phyloP scores from a whole-genome alignment of 2,113 vertebrate species.

The Silurus meridionalis region DNA sequence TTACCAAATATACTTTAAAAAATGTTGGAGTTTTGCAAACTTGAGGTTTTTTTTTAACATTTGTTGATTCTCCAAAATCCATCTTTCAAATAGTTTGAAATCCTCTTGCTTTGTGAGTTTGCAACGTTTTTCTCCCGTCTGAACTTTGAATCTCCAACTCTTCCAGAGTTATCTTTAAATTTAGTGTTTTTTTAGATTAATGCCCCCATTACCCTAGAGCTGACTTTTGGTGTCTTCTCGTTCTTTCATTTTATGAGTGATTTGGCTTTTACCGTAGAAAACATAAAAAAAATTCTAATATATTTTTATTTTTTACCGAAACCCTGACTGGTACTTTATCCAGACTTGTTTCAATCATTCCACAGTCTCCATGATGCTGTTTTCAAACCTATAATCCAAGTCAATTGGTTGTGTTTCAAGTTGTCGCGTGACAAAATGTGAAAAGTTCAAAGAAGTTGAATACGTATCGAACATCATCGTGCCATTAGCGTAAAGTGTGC shows the following conservation, averaged over 20 bases:
- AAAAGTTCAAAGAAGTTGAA: background rate
- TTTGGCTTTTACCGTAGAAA: background rate
- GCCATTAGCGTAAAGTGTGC: slow-evolving; percentile 8
- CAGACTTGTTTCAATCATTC: background rate
- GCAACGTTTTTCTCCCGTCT: background rate
- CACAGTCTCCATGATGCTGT: background rate
- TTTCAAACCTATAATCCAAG: background rate
- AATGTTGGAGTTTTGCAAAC: background rate
- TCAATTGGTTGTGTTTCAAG: background rate
- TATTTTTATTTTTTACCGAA: background rate
- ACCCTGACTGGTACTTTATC: background rate
- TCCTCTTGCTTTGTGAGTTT: background rate
- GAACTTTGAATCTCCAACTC: background rate
- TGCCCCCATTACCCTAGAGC: background rate
- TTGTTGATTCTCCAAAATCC: background rate
- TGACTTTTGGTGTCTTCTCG: background rate
- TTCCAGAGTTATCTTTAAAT: background rate
- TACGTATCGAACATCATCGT: background rate
- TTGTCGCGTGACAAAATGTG: no score
- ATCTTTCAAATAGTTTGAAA: background rate
- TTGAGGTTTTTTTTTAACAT: background rate
- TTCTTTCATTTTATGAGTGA: background rate
- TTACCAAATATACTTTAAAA: background rate
- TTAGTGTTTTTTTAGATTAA: background rate
- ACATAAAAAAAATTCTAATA: background rate